Evolutionary conservation across 1,140 invertebrate genomes (phyloP).

Genomic region (Euschistus heros): DNA sequence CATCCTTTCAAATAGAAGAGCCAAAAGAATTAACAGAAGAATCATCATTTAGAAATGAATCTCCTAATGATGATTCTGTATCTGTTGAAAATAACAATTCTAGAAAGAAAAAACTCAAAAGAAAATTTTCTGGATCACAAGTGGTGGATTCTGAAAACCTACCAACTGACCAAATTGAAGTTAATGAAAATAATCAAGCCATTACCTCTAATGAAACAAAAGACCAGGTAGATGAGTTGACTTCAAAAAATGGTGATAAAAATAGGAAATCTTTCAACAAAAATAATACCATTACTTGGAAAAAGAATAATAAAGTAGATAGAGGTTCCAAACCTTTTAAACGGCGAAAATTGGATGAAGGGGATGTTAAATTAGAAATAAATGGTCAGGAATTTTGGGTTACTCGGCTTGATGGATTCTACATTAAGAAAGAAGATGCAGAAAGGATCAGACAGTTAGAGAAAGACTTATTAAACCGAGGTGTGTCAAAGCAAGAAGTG

Average conservation of each 20-base stretch:
- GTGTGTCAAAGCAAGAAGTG: slow-evolving; percentile 55
- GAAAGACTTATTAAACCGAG: slow-evolving; percentile 52
- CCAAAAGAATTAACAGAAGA: not conserved
- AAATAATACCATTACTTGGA: slow-evolving; percentile 14
- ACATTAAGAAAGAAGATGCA: slow-evolving; percentile 58
- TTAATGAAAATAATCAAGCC: too few species aligned
- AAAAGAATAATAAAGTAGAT: slow-evolving; percentile 18
- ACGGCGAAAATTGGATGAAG: slow-evolving; percentile 32
- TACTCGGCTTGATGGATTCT: slow-evolving; percentile 54
- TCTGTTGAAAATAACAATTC: not conserved
- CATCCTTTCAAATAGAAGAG: not conserved
- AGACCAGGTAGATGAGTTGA: too few species aligned
- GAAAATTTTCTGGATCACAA: not conserved
- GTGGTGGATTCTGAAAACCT: too few species aligned
- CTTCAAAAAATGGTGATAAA: slow-evolving; percentile 12
- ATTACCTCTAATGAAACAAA: too few species aligned
- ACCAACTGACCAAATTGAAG: too few species aligned
- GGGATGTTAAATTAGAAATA: slow-evolving; percentile 30
- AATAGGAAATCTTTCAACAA: slow-evolving; percentile 19
- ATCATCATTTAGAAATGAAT: too few species aligned
- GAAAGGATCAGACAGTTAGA: slow-evolving; percentile 48
- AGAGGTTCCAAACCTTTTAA: slow-evolving; percentile 22
- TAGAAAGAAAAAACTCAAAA: not conserved
- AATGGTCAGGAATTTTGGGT: slow-evolving; percentile 53
- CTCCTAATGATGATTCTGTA: too few species aligned